phyloP scores from a whole-genome alignment of 2,113 vertebrate species.

The Psephotus haematonotus region DNA sequence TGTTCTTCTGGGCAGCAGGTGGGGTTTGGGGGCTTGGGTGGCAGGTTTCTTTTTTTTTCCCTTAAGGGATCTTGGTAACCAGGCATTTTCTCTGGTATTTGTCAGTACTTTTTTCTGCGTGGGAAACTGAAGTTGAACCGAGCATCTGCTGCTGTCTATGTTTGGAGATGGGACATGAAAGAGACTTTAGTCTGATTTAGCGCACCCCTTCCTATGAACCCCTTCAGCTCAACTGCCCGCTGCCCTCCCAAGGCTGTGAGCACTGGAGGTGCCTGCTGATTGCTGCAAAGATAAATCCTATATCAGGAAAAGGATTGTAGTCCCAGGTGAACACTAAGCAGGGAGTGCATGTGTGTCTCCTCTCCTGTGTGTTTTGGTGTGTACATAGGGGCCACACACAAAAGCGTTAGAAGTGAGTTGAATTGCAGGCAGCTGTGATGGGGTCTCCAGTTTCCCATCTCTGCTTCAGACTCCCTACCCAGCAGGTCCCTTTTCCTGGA shows the following conservation, averaged over 20 bases:
- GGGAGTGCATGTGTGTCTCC: neutral
- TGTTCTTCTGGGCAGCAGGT: neutral
- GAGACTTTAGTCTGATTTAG: neutral
- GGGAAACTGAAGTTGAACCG: constrained; percentile 32
- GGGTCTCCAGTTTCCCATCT: neutral
- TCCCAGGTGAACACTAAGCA: neutral
- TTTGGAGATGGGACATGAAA: constrained; percentile 30
- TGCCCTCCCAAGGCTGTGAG: neutral
- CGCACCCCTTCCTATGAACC: neutral
- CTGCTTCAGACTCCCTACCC: neutral
- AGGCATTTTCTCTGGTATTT: constrained; percentile 22
- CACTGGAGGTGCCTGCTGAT: neutral
- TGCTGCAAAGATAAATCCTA: neutral
- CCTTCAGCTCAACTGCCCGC: neutral
- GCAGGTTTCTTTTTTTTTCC: neutral
- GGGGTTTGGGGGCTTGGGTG: neutral
- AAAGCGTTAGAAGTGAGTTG: neutral
- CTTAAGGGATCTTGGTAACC: constrained; percentile 21
- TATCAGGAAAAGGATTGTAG: neutral
- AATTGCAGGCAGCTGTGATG: neutral
- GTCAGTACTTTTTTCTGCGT: constrained; percentile 43
- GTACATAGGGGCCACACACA: fast-evolving
- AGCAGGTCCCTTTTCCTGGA: neutral
- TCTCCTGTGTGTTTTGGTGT: neutral
- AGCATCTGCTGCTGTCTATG: constrained; percentile 58